Percentiles rank a stretch among this genome's conserved stretches.
These are phyloP conservation scores for Acholoe squamosa DNA, from an alignment of 2,888 invertebrate genomes.

Conservation along the genomic window DNA sequence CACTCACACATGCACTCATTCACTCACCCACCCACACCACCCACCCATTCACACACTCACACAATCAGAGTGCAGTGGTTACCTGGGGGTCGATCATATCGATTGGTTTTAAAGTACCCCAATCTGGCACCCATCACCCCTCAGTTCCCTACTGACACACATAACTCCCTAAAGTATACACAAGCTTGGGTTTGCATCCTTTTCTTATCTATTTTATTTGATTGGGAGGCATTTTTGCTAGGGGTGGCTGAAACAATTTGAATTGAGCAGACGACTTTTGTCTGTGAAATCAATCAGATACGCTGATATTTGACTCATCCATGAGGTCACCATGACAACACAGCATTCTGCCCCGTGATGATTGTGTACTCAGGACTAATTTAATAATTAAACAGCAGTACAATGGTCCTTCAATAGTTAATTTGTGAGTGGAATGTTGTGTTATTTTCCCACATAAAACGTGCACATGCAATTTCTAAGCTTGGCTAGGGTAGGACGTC, in stretches of 20 bases:
- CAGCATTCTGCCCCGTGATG: not conserved
- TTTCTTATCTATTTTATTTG: too few relatives aligned
- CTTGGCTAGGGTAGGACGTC: not conserved
- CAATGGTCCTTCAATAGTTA: too few relatives aligned
- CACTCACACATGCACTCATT: conserved; percentile 37
- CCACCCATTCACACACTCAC: not conserved
- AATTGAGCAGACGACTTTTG: not conserved
- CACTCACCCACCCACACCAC: conserved; percentile 24
- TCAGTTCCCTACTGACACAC: not conserved
- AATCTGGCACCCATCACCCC: not conserved
- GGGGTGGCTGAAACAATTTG: too few relatives aligned
- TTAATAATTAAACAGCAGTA: not conserved
- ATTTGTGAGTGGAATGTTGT: not conserved
- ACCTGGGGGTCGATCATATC: not conserved
- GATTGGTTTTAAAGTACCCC: not conserved
- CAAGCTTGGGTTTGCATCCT: too few relatives aligned
- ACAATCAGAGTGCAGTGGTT: not conserved
- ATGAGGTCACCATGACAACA: not conserved
- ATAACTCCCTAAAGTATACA: too few relatives aligned
- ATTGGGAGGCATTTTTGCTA: too few relatives aligned
- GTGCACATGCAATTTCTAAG: not conserved
- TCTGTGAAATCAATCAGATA: not conserved
- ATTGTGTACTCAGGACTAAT: not conserved
- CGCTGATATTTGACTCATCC: not conserved
- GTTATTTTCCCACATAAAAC: not conserved